Conservation (phyloP, 2,888 invertebrate species). For the Dasysyrphus tricinctus region DNA sequence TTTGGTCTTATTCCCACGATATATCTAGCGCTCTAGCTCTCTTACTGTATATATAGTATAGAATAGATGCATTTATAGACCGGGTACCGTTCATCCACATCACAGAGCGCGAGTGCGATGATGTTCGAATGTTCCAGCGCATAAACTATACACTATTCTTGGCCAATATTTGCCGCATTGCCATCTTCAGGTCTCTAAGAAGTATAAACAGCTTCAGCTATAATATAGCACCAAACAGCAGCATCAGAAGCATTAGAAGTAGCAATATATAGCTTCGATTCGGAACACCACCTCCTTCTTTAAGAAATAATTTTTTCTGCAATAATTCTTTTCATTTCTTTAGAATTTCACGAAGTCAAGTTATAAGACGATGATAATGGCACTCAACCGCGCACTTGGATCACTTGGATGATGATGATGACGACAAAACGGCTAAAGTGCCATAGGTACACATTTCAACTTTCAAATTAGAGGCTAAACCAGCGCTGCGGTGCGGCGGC, state of each 20-base stretch:
- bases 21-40: slow-evolving; percentile 59
- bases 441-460: slow-evolving; percentile 75
- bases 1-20: slow-evolving; percentile 76
- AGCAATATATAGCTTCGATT: slow-evolving; percentile 49
- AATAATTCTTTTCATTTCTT: slow-evolving; percentile 74
- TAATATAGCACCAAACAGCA: background rate
- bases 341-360: slow-evolving; percentile 71
- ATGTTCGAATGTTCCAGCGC: slow-evolving; percentile 19
- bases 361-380: slow-evolving; percentile 51
- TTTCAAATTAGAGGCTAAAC: slow-evolving; percentile 72
- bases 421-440: slow-evolving; percentile 74
- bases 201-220: background rate
- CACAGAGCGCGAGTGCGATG: slow-evolving; percentile 2
- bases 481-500: slow-evolving; percentile 11
- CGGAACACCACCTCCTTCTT: slow-evolving; percentile 46
- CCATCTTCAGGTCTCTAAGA: slow-evolving; percentile 38
- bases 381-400: slow-evolving; percentile 45
- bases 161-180: slow-evolving; percentile 55
- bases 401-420: slow-evolving; percentile 45
- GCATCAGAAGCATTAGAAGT: slow-evolving; percentile 7
- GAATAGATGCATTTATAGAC: slow-evolving; percentile 46
- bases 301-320: slow-evolving; percentile 70
- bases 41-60: slow-evolving; percentile 36
- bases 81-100: slow-evolving; percentile 61
- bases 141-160: slow-evolving; percentile 41